Conservation (phyloP, 2,113 vertebrate genomes). For the Brachionichthys hirsutus region DNA sequence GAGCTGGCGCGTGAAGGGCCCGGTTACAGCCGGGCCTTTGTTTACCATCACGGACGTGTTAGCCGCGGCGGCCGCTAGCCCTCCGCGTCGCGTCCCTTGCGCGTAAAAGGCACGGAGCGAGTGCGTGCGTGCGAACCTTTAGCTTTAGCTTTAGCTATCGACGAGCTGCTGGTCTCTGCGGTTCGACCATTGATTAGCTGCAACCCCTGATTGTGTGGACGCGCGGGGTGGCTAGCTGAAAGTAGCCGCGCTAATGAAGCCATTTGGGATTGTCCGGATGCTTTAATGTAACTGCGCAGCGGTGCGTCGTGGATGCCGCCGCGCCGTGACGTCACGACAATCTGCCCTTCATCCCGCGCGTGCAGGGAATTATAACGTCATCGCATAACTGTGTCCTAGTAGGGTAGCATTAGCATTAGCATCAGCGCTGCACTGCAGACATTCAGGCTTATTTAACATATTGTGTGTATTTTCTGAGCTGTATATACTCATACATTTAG, state of each 20-base stretch:
- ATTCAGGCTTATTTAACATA: background rate
- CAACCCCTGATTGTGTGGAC: slow-evolving; percentile 14
- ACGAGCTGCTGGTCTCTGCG: slow-evolving; percentile 30
- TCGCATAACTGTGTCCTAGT: background rate
- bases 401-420: background rate
- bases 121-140: slow-evolving; percentile 1
- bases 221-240: slow-evolving; percentile 32
- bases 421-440: background rate
- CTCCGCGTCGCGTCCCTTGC: too few relatives aligned
- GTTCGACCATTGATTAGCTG: slow-evolving; percentile 58
- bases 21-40: too few relatives aligned
- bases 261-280: background rate
- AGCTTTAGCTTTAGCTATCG: slow-evolving; percentile 38
- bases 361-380: background rate
- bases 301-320: slow-evolving; percentile 39
- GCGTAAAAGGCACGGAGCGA: background rate
- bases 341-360: slow-evolving; percentile 32
- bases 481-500: background rate
- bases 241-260: slow-evolving; percentile 1
- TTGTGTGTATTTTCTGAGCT: background rate
- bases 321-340: slow-evolving; percentile 58
- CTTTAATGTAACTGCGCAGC: slow-evolving; percentile 46
- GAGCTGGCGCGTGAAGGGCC: slow-evolving; percentile 15
- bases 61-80: too few relatives aligned
- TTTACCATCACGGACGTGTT: slow-evolving; percentile 65